Percentiles rank a stretch among this genome's conserved stretches.
These are phyloP conservation scores for Tetragonula clypearis DNA, from an alignment of 1,140 invertebrate species.

Conservation along the genomic window DNA sequence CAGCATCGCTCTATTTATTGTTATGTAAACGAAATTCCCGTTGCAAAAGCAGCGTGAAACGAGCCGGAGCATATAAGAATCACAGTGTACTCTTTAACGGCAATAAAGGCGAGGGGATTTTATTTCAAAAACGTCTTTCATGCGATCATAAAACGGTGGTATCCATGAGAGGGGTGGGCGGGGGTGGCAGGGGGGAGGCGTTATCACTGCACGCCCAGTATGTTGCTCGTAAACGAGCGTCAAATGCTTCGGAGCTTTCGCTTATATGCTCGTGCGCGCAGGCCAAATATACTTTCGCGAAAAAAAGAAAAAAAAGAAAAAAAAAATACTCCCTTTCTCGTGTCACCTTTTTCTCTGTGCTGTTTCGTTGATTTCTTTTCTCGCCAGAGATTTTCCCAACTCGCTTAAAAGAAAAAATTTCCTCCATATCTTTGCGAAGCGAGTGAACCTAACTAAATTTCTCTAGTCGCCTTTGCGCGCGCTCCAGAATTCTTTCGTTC, in stretches of 20 bases:
- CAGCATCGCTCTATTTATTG: neutral
- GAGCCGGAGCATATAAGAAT: slow-evolving; percentile 11
- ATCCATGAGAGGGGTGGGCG: slow-evolving; percentile 1
- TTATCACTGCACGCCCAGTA: slow-evolving; percentile 44
- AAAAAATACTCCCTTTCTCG: neutral
- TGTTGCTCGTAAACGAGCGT: slow-evolving; percentile 43
- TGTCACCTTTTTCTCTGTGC: neutral
- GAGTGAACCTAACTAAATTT: too few relatives aligned
- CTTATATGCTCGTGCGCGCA: neutral
- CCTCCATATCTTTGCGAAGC: too few relatives aligned
- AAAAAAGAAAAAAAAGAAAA: neutral
- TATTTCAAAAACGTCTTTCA: slow-evolving; percentile 51
- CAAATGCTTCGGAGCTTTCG: slow-evolving; percentile 17
- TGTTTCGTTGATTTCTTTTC: neutral
- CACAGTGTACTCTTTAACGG: slow-evolving; percentile 40
- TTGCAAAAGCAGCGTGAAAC: neutral
- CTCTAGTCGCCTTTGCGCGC: too few relatives aligned
- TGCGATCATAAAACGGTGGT: slow-evolving; percentile 39
- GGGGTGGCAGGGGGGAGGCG: neutral
- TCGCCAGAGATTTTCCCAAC: too few relatives aligned
- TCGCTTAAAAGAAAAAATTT: too few relatives aligned
- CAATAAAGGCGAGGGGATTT: slow-evolving; percentile 34
- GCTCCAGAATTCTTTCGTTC: too few relatives aligned
- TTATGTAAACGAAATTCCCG: neutral
- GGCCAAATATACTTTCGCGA: neutral